phyloP scores from a whole-genome alignment of 2,888 invertebrate genomes.

The Protula sp. region DNA sequence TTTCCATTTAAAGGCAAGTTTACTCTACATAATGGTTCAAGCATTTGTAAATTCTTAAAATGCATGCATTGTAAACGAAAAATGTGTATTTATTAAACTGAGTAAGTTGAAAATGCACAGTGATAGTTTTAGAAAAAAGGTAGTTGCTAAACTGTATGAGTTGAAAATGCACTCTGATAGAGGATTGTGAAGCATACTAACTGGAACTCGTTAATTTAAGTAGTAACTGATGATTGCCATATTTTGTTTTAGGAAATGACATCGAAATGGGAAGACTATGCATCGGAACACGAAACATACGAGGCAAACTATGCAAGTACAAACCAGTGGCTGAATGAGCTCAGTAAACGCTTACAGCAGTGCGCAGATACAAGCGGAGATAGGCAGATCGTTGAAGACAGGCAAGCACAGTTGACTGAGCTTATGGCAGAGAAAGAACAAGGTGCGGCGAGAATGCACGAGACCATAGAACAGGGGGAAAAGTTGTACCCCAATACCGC shows the following conservation, averaged over 20 bases:
- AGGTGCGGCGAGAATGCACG: constrained; percentile 67
- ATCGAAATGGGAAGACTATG: constrained; percentile 74
- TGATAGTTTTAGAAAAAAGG: no score
- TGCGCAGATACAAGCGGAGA: constrained; percentile 65
- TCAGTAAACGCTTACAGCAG: constrained; percentile 56
- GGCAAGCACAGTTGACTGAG: constrained; percentile 30
- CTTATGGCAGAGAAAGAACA: constrained; percentile 25
- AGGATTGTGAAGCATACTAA: no score
- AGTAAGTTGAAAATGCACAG: no score
- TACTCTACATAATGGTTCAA: no score
- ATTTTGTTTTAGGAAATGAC: constrained; percentile 70
- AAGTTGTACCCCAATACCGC: constrained; percentile 88
- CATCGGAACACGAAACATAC: constrained; percentile 78
- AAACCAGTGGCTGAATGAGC: constrained; percentile 69
- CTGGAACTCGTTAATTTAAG: no score
- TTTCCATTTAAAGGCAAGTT: no score
- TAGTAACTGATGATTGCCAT: no score
- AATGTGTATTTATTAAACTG: no score
- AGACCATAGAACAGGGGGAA: constrained; percentile 73
- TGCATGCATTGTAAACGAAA: no score
- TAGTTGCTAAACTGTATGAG: no score
- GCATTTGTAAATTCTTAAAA: no score
- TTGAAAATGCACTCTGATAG: no score
- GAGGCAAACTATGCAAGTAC: constrained; percentile 66
- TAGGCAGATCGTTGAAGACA: constrained; percentile 65